A percentile compares a stretch with the other conserved stretches of the same genome.
Conservation (phyloP, 2,113 vertebrate species). For the Megaleporinus macrocephalus region DNA sequence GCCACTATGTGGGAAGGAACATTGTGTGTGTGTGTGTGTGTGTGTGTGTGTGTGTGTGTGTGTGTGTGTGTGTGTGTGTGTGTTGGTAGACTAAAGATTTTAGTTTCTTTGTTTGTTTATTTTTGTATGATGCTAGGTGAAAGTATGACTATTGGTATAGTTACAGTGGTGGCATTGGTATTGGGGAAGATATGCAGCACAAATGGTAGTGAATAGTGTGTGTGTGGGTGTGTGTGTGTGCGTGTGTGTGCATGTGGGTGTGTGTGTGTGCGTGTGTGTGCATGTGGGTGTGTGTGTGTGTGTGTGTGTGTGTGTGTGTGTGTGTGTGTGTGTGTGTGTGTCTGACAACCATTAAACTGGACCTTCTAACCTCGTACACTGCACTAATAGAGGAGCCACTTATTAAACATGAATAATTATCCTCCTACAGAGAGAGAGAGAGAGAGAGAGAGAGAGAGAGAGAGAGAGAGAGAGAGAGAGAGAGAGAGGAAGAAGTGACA, state of each 20-base stretch:
- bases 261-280: no score
- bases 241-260: no score
- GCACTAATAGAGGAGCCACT: slow-evolving; percentile 35
- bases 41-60: not conserved
- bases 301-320: slow-evolving; percentile 30
- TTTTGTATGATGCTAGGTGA: no score
- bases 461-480: no score
- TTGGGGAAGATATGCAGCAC: slow-evolving; percentile 54
- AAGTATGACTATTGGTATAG: not conserved
- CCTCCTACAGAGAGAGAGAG: slow-evolving; percentile 2
- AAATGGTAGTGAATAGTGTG: no score
- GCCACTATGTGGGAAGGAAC: slow-evolving; percentile 29
- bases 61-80: not conserved
- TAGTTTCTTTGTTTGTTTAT: no score
- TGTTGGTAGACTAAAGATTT: not conserved
- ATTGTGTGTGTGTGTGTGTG: not conserved
- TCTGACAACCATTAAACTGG: slow-evolving; percentile 54
- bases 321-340: slow-evolving; percentile 18
- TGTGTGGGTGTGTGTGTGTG: no score
- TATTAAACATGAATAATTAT: slow-evolving; percentile 47
- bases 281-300: not conserved
- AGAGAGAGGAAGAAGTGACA: no score
- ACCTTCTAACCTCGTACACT: slow-evolving; percentile 44
- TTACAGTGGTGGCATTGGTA: no score
- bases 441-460: not conserved